Evolutionary conservation across 2,888 invertebrate genomes (phyloP), one percentile per base, ranked within the genome.

Genomic region (Drosophila lacicola): DNA sequence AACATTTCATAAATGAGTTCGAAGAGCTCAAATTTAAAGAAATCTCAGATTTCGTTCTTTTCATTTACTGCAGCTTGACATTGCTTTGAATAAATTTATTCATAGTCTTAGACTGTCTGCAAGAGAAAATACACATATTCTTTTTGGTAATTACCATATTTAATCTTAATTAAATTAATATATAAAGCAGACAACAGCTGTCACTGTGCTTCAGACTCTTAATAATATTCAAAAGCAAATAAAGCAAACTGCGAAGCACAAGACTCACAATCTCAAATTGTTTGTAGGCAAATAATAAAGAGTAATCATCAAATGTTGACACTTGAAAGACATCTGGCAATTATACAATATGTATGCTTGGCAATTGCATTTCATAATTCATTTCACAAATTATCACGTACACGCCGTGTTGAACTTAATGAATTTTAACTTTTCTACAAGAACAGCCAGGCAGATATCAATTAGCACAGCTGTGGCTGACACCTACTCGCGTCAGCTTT

Each of bases 381-480:
- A 77, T 77, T 67, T 82, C 36, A 33, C 46, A 69, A 61, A 68
- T 64, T 75, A 69, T 64, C 70, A 75, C 72, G 75, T 42, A 61
- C 66, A 64, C 78, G 69, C 37, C 70, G 73, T 44, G 74, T 53
- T 57, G 76, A 13, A 44, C 53, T 14, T 33, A 72, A 66, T 66
- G 56, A 68, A 57, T 47, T 58, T 60, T 14, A 57, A 47, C 45
- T 53, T 70, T 50, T 54, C 4, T 33, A 11, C 41, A 17, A 37
- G 19, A 57, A 9, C 58, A 51, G 44, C 70, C 61, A 65, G n/a
- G 42, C 41, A 21, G 70, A 72, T 50, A 67, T 88, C 78, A 80
- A 82, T 88, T 86, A 80, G 47, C 41, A 57, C 67, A 73, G 50
- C 78, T 80, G 78, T 37, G 33, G 46, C 62, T 66, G 78, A 63